Base-by-base conservation (phyloP, 1,140 invertebrate genomes). In the Papilio helenus region DNA sequence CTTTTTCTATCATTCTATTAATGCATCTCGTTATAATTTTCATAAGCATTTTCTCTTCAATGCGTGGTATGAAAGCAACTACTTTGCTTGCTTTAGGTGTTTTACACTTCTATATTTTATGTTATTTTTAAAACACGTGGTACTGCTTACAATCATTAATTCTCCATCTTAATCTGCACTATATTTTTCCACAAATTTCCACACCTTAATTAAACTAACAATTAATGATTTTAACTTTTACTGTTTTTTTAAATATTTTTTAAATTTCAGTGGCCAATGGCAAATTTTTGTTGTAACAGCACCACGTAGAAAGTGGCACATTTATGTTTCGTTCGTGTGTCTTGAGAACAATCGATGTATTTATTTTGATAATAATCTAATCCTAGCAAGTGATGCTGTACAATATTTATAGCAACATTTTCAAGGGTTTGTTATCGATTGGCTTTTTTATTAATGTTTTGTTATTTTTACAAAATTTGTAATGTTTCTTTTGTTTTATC, bases 51-150 rank as follows among this genome's bases (percentile, higher is more conserved):
- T 68, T 77, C 2, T 77, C 44, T 77, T 65, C 55, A 65, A 65
- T 77, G 58, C 34, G 51, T 77, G 76, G 23, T 77, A 44, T 77
- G 55, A 61, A 61, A 65, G 58, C 76, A 77, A 77, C n/a, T 77
- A 65, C 58, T 23, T 61, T 77, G 76, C 76, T 77, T 46, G 76
- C 76, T 77, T 77, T 77, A 65, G 34, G 55, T 77, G 76, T 77
- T 77, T n/a, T 77, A 68, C 8, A 42, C 39, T 42, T 55, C 26
- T 55, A 55, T 55, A 26, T 26, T 74, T 55, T 58, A 51, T 7
- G 18, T 29, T 29, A 55, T 74, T 12, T 51, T 55, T 29, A n/a
- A 58, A 55, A 76, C 46, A 58, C 49, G 73, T 77, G 55, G 76
- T 77, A 77, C 76, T 58, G 55, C 76, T 77, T 61, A 65, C 76